Evolutionary conservation across 2,888 invertebrate genomes (phyloP).

Genomic region (Xylocampa areola): DNA sequence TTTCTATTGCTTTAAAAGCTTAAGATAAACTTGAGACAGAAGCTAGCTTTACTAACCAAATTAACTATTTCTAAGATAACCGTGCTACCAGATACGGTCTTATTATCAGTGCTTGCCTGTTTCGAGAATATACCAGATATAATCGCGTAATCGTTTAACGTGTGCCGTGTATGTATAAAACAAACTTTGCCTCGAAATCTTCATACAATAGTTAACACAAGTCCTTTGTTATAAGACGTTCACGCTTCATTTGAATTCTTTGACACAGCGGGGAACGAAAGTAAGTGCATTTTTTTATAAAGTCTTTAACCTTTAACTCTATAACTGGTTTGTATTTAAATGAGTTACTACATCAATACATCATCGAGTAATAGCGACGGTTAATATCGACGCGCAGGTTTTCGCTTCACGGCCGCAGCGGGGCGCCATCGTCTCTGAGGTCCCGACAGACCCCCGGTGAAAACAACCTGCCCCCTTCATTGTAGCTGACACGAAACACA

Average conservation of each 20-base stretch:
- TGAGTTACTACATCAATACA: slow-evolving; percentile 87
- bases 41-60: slow-evolving; percentile 39
- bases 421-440: slow-evolving; percentile 75
- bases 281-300: slow-evolving; percentile 81
- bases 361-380: slow-evolving; percentile 76
- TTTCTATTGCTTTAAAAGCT: slow-evolving; percentile 40
- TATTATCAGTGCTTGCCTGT: slow-evolving; percentile 48
- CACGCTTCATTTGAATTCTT: slow-evolving; percentile 77
- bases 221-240: slow-evolving; percentile 69
- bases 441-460: slow-evolving; percentile 76
- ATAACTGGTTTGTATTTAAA: slow-evolving; percentile 85
- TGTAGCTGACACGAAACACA: slow-evolving; percentile 70
- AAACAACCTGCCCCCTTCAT: slow-evolving; percentile 76
- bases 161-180: slow-evolving; percentile 50
- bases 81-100: slow-evolving; percentile 35
- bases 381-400: slow-evolving; percentile 80
- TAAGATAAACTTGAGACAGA: slow-evolving; percentile 45
- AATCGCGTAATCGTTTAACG: slow-evolving; percentile 47
- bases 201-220: slow-evolving; percentile 65
- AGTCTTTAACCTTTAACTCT: slow-evolving; percentile 84
- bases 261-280: slow-evolving; percentile 78
- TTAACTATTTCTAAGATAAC: slow-evolving; percentile 55
- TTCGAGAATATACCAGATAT: slow-evolving; percentile 43
- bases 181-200: slow-evolving; percentile 60
- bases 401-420: slow-evolving; percentile 80